These are phyloP conservation scores for Mustela lutreola DNA, from an alignment of 2,113 vertebrate species.

Conservation along the genomic window DNA sequence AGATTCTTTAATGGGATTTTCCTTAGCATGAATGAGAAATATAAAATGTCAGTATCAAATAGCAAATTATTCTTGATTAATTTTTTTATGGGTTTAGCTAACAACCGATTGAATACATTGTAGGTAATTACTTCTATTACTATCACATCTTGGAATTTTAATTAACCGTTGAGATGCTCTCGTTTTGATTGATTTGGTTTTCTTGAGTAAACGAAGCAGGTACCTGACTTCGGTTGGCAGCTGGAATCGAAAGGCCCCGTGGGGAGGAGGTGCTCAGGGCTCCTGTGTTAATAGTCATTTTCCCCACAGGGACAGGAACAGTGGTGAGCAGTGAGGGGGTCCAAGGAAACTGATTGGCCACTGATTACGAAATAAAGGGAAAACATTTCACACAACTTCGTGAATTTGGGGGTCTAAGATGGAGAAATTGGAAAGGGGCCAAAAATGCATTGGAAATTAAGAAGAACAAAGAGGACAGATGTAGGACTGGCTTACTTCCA, in stretches of 20 bases:
- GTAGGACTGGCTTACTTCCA: rapidly evolving
- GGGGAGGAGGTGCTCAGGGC: too few relatives aligned
- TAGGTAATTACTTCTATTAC: conserved; percentile 84
- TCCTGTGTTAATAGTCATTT: neutral
- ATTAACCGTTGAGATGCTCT: conserved; percentile 79
- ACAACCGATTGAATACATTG: conserved; percentile 80
- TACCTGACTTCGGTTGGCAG: neutral
- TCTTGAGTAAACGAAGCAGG: conserved; percentile 48
- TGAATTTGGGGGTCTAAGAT: rapidly evolving
- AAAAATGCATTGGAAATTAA: neutral
- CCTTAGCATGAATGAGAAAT: conserved; percentile 79
- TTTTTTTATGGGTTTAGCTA: conserved; percentile 83
- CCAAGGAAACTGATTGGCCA: rapidly evolving
- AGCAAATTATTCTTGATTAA: conserved; percentile 87
- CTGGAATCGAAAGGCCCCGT: neutral
- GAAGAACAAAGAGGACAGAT: neutral
- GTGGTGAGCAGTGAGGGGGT: rapidly evolving
- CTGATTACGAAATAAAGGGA: too few relatives aligned
- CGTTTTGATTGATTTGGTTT: conserved; percentile 76
- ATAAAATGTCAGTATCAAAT: conserved; percentile 83
- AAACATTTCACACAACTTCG: rapidly evolving
- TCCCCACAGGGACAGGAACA: neutral
- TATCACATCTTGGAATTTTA: conserved; percentile 81
- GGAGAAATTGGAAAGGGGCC: neutral
- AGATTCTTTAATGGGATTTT: conserved; percentile 83